These are phyloP conservation scores for Psettodes erumei DNA, from an alignment of 2,113 vertebrate genomes.

Conservation along the genomic window DNA sequence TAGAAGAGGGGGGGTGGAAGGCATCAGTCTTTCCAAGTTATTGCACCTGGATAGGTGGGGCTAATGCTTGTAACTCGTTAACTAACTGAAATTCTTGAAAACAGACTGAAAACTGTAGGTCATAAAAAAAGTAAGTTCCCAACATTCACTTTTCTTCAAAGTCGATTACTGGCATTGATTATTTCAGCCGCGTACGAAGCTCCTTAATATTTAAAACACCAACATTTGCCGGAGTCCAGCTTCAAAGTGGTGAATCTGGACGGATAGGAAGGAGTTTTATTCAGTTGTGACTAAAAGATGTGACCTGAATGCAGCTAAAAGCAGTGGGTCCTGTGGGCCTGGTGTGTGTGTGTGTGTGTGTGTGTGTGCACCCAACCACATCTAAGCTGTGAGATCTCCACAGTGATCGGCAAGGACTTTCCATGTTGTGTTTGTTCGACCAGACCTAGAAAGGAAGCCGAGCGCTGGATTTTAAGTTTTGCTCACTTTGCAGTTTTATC, in stretches of 20 bases:
- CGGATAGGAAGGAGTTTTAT: conserved; percentile 28
- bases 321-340: not conserved
- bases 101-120: not conserved
- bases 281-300: conserved; percentile 7
- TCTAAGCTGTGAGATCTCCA: conserved; percentile 30
- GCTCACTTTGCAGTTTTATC: not conserved
- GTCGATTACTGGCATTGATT: conserved; percentile 1
- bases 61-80: no score
- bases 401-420: conserved; percentile 33
- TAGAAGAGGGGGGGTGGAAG: not conserved
- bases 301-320: conserved; percentile 40
- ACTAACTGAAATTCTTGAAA: not conserved
- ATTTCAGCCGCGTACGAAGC: not conserved
- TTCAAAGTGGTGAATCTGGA: conserved; percentile 12
- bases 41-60: no score
- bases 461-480: not conserved
- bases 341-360: not conserved
- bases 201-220: not conserved
- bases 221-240: conserved; percentile 1
- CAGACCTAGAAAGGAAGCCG: not conserved
- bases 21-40: not conserved
- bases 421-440: conserved; percentile 35
- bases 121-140: conserved; percentile 14
- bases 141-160: conserved; percentile 1
- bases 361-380: not conserved